phyloP scores from a whole-genome alignment of 2,113 vertebrate genomes.

The Rhabdornis inornatus region DNA sequence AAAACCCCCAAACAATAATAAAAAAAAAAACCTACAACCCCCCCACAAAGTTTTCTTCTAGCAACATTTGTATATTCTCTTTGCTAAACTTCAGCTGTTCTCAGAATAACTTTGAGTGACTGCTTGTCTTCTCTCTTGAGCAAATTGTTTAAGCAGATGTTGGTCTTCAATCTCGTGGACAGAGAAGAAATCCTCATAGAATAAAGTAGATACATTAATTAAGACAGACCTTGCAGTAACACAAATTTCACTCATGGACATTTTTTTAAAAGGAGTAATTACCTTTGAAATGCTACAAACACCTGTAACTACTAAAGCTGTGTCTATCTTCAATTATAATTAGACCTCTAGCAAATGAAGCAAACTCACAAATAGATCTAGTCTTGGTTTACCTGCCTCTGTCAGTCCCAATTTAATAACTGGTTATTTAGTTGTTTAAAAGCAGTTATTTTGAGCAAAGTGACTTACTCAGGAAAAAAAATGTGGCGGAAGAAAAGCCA shows the following conservation, averaged over 20 bases:
- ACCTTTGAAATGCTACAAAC: slow-evolving; percentile 11
- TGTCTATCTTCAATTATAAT: slow-evolving; percentile 22
- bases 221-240: not conserved
- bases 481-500: not conserved
- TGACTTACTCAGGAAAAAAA: not conserved
- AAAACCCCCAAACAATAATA: not conserved
- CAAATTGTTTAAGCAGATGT: not conserved
- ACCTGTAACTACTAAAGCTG: not conserved
- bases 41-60: not conserved
- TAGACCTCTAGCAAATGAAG: not conserved
- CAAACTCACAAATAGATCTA: not conserved
- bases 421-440: not conserved
- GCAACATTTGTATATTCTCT: not conserved
- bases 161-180: not conserved
- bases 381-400: not conserved
- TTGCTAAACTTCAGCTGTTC: not conserved
- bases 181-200: not conserved
- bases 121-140: not conserved
- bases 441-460: not conserved
- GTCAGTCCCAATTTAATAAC: not conserved
- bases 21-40: not conserved
- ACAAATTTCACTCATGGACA: not conserved
- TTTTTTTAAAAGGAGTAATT: slow-evolving; percentile 44
- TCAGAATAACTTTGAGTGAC: not conserved
- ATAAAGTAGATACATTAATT: slow-evolving; percentile 34